Evolutionary conservation across 2,888 invertebrate genomes (phyloP).

Genomic region (Herminia tarsipennalis): DNA sequence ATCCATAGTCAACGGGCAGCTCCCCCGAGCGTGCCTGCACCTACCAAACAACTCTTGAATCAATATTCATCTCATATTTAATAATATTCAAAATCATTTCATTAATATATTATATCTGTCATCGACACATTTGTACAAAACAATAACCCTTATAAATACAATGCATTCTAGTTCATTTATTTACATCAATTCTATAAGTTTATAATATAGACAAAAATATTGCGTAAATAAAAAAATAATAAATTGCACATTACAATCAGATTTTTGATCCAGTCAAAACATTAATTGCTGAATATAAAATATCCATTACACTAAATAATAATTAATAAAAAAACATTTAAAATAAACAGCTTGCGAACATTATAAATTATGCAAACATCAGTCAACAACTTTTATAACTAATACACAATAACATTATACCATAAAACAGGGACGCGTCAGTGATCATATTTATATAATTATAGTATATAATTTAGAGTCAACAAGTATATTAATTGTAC

Average conservation of each 20-base stretch:
- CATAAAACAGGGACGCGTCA: slow-evolving; percentile 5
- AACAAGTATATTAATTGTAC: background rate
- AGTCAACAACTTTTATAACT: slow-evolving; percentile 57
- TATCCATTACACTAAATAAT: slow-evolving; percentile 46
- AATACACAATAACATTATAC: slow-evolving; percentile 30
- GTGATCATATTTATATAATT: background rate
- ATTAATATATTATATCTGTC: slow-evolving; percentile 47
- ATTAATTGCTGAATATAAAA: slow-evolving; percentile 53
- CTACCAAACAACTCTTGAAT: slow-evolving; percentile 32
- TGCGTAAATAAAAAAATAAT: slow-evolving; percentile 57
- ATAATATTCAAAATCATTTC: slow-evolving; percentile 46
- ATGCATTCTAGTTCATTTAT: slow-evolving; percentile 53
- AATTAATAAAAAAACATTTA: slow-evolving; percentile 57
- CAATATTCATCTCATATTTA: slow-evolving; percentile 37
- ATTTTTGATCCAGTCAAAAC: slow-evolving; percentile 83
- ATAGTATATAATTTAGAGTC: slow-evolving; percentile 1
- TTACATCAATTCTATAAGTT: slow-evolving; percentile 60
- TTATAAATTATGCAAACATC: slow-evolving; percentile 77
- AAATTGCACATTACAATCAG: slow-evolving; percentile 80
- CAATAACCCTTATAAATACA: slow-evolving; percentile 63
- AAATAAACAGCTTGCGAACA: slow-evolving; percentile 65
- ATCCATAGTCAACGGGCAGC: slow-evolving; percentile 28
- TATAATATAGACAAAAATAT: slow-evolving; percentile 44
- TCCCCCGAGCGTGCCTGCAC: background rate
- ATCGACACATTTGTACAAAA: slow-evolving; percentile 66